Evolutionary conservation across 2,888 invertebrate genomes (phyloP).

Genomic region (Teleiodes luculella): DNA sequence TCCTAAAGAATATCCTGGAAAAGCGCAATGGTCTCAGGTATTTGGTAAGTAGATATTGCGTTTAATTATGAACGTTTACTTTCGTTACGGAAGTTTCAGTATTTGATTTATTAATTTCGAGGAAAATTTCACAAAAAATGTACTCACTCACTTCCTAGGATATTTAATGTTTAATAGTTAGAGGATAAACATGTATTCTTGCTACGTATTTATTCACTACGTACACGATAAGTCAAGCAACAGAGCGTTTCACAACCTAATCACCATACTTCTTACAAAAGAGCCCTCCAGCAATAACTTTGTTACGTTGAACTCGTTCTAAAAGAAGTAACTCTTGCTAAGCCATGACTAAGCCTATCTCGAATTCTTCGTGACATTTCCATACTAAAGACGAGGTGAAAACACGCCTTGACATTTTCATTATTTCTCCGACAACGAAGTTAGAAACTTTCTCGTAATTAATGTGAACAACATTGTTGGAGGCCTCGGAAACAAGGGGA

Average conservation of each 20-base stretch:
- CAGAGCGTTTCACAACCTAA: too few relatives aligned
- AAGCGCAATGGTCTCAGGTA: slow-evolving; percentile 94
- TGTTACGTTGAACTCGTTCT: background rate
- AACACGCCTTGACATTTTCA: slow-evolving; percentile 11
- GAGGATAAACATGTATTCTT: too few relatives aligned
- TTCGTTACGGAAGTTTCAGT: too few relatives aligned
- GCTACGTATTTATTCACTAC: too few relatives aligned
- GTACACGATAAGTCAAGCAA: too few relatives aligned
- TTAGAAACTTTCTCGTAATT: slow-evolving; percentile 19
- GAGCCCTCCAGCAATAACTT: background rate
- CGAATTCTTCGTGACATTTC: slow-evolving; percentile 3
- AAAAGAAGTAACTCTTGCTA: background rate
- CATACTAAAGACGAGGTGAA: slow-evolving; percentile 8
- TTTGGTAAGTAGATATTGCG: slow-evolving; percentile 86
- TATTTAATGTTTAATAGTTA: too few relatives aligned
- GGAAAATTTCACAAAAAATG: too few relatives aligned
- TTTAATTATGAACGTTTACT: too few relatives aligned
- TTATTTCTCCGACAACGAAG: slow-evolving; percentile 13
- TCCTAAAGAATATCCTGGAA: slow-evolving; percentile 94
- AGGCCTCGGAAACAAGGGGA: slow-evolving; percentile 17
- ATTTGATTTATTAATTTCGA: too few relatives aligned
- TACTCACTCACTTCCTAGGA: too few relatives aligned
- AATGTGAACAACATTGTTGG: slow-evolving; percentile 20
- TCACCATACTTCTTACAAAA: background rate
- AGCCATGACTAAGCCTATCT: slow-evolving; percentile 8